phyloP scores from a whole-genome alignment of 2,888 invertebrate species.

The Ectemnius continuus region DNA sequence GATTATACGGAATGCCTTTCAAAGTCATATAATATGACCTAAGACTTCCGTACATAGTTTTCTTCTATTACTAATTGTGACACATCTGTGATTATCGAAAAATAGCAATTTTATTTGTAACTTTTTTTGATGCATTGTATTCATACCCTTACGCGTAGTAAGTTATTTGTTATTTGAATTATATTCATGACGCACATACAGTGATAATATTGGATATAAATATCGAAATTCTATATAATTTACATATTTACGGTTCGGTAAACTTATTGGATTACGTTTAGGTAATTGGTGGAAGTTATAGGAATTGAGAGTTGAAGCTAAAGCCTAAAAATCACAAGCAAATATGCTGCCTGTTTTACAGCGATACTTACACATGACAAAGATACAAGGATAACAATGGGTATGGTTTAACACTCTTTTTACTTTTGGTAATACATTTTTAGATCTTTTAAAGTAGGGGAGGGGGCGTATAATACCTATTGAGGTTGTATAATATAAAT shows the following conservation, averaged over 20 bases:
- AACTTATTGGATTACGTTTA: not conserved
- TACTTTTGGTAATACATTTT: too few relatives aligned
- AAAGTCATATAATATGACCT: constrained; percentile 18
- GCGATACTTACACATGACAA: too few relatives aligned
- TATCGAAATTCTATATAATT: not conserved
- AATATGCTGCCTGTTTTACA: too few relatives aligned
- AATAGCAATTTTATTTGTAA: constrained; percentile 22
- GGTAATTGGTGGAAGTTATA: not conserved
- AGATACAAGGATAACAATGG: too few relatives aligned
- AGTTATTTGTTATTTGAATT: constrained; percentile 19
- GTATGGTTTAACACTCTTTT: too few relatives aligned
- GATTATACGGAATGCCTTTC: constrained; percentile 29
- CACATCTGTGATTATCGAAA: constrained; percentile 29
- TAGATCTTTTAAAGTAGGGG: too few relatives aligned
- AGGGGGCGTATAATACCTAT: too few relatives aligned
- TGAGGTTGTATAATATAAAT: too few relatives aligned
- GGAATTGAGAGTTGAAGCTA: too few relatives aligned
- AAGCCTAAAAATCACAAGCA: too few relatives aligned
- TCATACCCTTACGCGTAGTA: constrained; percentile 13
- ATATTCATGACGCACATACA: constrained; percentile 14
- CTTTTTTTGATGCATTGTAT: constrained; percentile 16
- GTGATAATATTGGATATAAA: not conserved
- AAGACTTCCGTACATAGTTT: constrained; percentile 12
- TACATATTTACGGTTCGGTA: not conserved
- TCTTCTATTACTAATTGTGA: constrained; percentile 16